Evolutionary conservation across 1,140 invertebrate species (phyloP).

Genomic region (Polypedilum vanderplanki): DNA sequence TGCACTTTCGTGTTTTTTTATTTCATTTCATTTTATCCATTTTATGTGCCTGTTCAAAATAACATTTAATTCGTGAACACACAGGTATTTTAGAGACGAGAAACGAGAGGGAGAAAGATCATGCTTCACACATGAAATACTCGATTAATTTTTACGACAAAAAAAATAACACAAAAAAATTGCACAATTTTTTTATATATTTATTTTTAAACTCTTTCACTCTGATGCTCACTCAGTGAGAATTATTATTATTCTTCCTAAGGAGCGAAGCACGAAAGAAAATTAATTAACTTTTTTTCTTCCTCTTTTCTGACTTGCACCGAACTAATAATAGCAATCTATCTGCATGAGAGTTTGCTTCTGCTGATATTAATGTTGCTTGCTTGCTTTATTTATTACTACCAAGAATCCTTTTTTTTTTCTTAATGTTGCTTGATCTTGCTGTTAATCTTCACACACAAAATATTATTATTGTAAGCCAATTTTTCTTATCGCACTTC

Average conservation of each 20-base stretch:
- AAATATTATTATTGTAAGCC: neutral
- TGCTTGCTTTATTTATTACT: slow-evolving; percentile 12
- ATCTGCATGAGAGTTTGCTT: neutral
- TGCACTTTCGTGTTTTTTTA: neutral
- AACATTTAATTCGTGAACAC: neutral
- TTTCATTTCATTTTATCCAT: slow-evolving; percentile 7
- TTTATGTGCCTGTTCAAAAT: neutral
- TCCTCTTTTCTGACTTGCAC: neutral
- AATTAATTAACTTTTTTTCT: slow-evolving; percentile 9
- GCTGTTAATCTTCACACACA: neutral
- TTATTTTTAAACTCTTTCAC: too few species aligned
- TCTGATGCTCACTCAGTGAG: too few species aligned
- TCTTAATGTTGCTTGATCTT: too few species aligned
- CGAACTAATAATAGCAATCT: too few species aligned
- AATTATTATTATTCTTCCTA: too few species aligned
- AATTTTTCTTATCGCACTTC: slow-evolving; percentile 18
- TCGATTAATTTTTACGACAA: slow-evolving; percentile 4
- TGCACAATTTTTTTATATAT: neutral
- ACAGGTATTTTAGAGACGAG: neutral
- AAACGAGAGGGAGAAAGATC: too few species aligned
- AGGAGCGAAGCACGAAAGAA: neutral
- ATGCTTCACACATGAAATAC: neutral
- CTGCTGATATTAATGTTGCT: neutral
- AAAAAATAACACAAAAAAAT: neutral
- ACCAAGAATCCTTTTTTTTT: neutral